These are phyloP conservation scores for Gallinago media DNA, from an alignment of 2,113 vertebrate species.

Conservation along the genomic window DNA sequence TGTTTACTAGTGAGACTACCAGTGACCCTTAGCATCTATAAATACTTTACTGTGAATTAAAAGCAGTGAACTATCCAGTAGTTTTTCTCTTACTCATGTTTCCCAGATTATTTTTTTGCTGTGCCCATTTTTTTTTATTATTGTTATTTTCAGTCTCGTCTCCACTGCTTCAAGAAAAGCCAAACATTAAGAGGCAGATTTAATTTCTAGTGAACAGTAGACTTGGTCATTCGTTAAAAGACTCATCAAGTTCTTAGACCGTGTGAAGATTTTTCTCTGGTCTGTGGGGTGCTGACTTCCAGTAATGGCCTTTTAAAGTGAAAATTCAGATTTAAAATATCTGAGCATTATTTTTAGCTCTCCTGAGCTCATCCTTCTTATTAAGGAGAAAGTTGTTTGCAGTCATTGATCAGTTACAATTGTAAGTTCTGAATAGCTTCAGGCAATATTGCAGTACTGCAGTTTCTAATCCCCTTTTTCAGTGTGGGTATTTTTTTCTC, in stretches of 20 bases:
- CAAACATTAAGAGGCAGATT: not conserved
- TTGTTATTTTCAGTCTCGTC: not conserved
- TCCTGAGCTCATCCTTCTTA: not conserved
- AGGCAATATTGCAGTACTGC: not conserved
- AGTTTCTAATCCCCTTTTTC: not conserved
- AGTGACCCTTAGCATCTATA: conserved; percentile 58
- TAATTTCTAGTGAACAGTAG: not conserved
- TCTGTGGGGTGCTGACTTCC: not conserved
- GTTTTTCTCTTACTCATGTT: conserved; percentile 28
- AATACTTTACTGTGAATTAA: conserved; percentile 56
- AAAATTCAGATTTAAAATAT: conserved; percentile 39
- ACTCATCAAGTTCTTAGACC: not conserved
- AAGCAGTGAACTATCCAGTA: not conserved
- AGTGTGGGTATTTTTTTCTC: not conserved
- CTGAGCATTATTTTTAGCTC: not conserved
- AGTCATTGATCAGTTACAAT: conserved; percentile 18
- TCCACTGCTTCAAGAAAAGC: not conserved
- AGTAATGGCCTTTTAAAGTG: not conserved
- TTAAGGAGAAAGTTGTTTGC: conserved; percentile 14
- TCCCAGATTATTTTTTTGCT: not conserved
- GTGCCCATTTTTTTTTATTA: not conserved
- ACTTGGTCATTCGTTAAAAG: not conserved
- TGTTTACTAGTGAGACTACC: conserved; percentile 53
- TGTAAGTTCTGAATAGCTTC: not conserved
- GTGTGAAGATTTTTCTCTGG: not conserved